These are phyloP conservation scores for Latrodectus geometricus DNA, from an alignment of 1,140 invertebrate species.

Conservation along the genomic window DNA sequence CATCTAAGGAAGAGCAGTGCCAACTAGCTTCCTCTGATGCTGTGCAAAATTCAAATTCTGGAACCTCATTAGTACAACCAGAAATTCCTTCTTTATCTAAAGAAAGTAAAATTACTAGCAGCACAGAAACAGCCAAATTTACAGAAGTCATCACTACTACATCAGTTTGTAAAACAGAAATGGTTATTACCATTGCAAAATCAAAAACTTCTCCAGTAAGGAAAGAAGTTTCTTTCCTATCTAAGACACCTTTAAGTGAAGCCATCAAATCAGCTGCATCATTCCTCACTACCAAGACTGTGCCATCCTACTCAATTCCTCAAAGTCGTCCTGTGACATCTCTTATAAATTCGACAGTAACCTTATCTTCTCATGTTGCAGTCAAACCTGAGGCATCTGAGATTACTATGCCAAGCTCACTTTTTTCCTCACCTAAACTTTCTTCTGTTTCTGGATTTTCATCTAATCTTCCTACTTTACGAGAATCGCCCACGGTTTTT, in stretches of 20 bases:
- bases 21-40: neutral
- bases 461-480: neutral
- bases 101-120: neutral
- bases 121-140: neutral
- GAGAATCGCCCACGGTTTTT: too few relatives aligned
- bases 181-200: neutral
- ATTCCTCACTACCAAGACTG: neutral
- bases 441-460: neutral
- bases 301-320: neutral
- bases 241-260: neutral
- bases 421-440: neutral
- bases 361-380: too few relatives aligned
- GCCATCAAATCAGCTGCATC: neutral
- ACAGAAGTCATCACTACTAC: neutral
- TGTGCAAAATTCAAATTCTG: neutral
- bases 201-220: neutral
- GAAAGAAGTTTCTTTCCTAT: neutral
- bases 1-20: neutral
- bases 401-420: neutral
- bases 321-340: neutral
- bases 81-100: neutral
- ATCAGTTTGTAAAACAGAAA: neutral
- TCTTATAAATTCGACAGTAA: neutral
- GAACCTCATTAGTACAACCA: neutral
- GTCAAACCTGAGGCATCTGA: neutral